These are phyloP conservation scores for Idaea aversata DNA, from an alignment of 2,888 invertebrate genomes.

Conservation along the genomic window DNA sequence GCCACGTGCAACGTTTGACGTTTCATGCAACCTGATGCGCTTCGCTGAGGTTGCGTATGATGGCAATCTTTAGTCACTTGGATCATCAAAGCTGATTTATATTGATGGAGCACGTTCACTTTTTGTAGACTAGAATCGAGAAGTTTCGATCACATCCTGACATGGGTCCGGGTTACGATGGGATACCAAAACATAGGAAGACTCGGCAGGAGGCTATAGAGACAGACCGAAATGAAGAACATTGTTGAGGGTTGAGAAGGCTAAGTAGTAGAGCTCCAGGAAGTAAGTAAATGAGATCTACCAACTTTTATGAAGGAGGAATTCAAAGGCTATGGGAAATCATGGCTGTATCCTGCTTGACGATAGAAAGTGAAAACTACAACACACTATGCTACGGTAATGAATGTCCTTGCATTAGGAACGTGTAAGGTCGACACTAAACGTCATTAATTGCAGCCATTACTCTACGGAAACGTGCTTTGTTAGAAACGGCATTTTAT, in stretches of 20 bases:
- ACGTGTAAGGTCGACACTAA: background rate
- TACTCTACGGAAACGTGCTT: background rate
- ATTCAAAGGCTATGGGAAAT: background rate
- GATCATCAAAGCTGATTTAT: background rate
- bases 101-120: background rate
- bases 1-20: conserved; percentile 4
- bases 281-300: too few species aligned
- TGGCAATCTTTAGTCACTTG: background rate
- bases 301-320: too few species aligned
- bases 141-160: background rate
- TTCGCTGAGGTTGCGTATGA: background rate
- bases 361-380: background rate
- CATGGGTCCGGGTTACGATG: too few species aligned
- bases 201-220: too few species aligned
- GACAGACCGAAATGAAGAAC: too few species aligned
- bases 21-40: background rate
- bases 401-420: background rate
- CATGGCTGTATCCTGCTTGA: background rate
- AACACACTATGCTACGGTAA: background rate
- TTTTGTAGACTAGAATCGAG: background rate
- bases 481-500: background rate
- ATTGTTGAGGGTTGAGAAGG: too few species aligned
- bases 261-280: too few species aligned
- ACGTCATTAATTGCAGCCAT: background rate
- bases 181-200: too few species aligned